Evolutionary conservation across 2,888 invertebrate genomes (phyloP).

Genomic region (Seira sanloemensis): DNA sequence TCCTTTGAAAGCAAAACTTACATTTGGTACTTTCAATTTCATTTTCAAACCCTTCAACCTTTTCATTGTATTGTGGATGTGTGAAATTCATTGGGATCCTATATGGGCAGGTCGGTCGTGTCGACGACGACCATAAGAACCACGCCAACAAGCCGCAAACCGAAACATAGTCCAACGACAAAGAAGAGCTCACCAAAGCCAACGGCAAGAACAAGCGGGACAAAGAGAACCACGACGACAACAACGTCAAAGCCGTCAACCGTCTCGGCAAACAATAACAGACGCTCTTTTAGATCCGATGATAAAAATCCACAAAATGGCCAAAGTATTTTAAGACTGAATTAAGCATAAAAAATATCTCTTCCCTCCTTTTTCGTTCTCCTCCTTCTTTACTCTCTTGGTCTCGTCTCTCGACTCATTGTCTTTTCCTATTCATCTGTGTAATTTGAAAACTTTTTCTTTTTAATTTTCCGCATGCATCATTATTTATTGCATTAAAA

Average conservation of each 20-base stretch:
- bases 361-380: slow-evolving; percentile 17
- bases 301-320: slow-evolving; percentile 43
- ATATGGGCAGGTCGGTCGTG: slow-evolving; percentile 55
- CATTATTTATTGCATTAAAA: neutral
- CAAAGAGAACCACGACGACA: slow-evolving; percentile 3
- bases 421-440: no score
- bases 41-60: neutral
- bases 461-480: neutral
- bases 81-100: neutral
- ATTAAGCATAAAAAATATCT: neutral
- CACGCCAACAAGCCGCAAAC: slow-evolving; percentile 37
- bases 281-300: slow-evolving; percentile 40
- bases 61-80: neutral
- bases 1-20: neutral
- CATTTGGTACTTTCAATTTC: neutral
- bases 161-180: slow-evolving; percentile 48
- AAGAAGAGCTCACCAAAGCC: slow-evolving; percentile 59
- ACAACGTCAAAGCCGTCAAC: slow-evolving; percentile 25
- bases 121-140: slow-evolving; percentile 46
- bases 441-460: neutral
- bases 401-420: neutral
- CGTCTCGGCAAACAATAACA: slow-evolving; percentile 23
- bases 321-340: slow-evolving; percentile 45
- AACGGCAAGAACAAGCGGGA: slow-evolving; percentile 29
- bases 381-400: neutral